Evolutionary conservation across 2,113 vertebrate species (phyloP), one percentile per base, ranked within the genome.

Genomic region (Desmodus rotundus): DNA sequence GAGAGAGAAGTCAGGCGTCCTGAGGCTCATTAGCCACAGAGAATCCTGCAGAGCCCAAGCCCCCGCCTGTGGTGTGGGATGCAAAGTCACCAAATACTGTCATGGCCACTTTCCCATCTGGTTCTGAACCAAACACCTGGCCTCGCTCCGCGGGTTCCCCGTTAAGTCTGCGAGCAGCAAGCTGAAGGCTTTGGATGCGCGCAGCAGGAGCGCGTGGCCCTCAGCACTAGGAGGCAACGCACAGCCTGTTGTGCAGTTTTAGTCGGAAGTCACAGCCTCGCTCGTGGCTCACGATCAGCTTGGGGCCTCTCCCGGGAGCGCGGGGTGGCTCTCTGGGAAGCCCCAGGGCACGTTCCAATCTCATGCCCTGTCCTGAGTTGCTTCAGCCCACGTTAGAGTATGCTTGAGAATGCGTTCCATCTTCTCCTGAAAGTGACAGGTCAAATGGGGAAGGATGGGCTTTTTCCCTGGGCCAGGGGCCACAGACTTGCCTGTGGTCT

Each of bases 361-460:
- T 98, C 97, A 96, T 98, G 98, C 98, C 98, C 98, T 98, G 98
- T 97, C 96, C 96, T 92, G 97, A 96, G 98, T 96, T 97, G 98
- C 96, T 98, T 98, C 98, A 96, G 98, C 98, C 97, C 98, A 97
- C 12, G 97, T 98, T 98, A 98, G 98, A 98, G 98, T 94, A 98
- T 95, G 97, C 98, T 98, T 98, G 98, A 98, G 98, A 97, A 98
- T 98, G 97, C 94, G 98, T 98, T 99, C 99, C 98, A 99, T 98
- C 98, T 99, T 98, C 98, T 98, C 98, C 98, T 97, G 98, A 95
- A 98, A 99, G 99, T 98, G 98, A 98, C 97, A 98, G 98, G 98
- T 98, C 98, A 89, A 98, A 98, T 98, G 98, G 99, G 97, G 98
- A 98, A 98, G 98, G 99, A 98, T 97, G 97, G 98, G 98, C 98